phyloP scores from a whole-genome alignment of 2,113 vertebrate genomes.

The Astatoreochromis straeleni region DNA sequence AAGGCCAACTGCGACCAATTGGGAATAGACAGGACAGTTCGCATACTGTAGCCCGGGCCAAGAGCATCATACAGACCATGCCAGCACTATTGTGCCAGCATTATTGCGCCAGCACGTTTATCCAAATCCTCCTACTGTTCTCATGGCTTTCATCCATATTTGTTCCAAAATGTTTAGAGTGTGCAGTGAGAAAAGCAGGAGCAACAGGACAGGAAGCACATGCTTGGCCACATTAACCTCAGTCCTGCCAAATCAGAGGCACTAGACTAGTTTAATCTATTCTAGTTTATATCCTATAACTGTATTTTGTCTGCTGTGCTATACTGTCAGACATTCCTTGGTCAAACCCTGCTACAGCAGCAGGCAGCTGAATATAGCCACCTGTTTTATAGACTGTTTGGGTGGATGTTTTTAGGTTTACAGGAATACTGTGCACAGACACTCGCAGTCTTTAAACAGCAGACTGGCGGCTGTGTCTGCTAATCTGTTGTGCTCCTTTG shows the following conservation, averaged over 20 bases:
- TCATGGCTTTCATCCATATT: constrained; percentile 23
- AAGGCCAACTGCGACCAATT: constrained; percentile 51
- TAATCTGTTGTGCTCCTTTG: constrained; percentile 12
- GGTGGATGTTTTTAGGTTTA: constrained; percentile 52
- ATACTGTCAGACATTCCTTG: constrained; percentile 42
- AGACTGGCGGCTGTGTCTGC: constrained; percentile 6
- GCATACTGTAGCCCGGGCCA: constrained; percentile 2
- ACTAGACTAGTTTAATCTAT: constrained; percentile 25
- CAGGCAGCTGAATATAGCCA: constrained; percentile 46
- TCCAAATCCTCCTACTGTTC: constrained; percentile 2
- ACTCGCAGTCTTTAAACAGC: not conserved
- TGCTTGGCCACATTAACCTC: constrained; percentile 16
- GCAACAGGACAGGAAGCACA: not conserved
- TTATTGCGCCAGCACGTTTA: not conserved
- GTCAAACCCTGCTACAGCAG: constrained; percentile 8
- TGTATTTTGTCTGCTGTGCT: constrained; percentile 17
- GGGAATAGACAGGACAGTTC: constrained; percentile 24
- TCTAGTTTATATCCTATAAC: constrained; percentile 25
- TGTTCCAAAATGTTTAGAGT: not conserved
- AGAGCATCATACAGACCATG: constrained; percentile 1
- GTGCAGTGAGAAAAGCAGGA: constrained; percentile 3
- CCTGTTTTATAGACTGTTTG: constrained; percentile 57
- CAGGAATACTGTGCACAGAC: constrained; percentile 26
- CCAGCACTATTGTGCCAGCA: not conserved
- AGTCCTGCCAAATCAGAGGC: constrained; percentile 4